These are phyloP conservation scores for Mesaphorura yosii DNA, from an alignment of 1,140 invertebrate genomes.

Conservation along the genomic window DNA sequence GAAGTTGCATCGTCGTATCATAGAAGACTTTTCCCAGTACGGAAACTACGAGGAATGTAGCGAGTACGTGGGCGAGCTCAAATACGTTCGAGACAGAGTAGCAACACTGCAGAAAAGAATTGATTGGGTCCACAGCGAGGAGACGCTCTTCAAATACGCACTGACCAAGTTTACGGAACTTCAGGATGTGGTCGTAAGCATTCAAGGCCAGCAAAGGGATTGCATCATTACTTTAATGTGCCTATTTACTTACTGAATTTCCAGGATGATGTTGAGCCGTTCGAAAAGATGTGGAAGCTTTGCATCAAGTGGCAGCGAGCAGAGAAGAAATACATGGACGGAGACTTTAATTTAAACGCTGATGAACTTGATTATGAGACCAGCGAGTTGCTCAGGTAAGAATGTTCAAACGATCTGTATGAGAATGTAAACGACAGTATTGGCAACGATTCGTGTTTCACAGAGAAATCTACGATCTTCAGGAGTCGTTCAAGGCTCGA, in stretches of 20 bases:
- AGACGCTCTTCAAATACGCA: constrained; percentile 69
- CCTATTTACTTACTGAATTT: background rate
- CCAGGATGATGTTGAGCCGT: constrained; percentile 40
- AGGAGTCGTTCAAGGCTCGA: constrained; percentile 66
- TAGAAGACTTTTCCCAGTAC: constrained; percentile 33
- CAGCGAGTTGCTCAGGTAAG: constrained; percentile 51
- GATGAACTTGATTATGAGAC: constrained; percentile 56
- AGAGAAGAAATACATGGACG: constrained; percentile 77
- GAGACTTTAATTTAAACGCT: constrained; percentile 70
- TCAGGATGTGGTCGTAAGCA: constrained; percentile 12
- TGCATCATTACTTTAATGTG: background rate
- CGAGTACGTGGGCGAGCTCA: constrained; percentile 45
- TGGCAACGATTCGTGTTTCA: constrained; percentile 28
- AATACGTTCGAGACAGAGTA: constrained; percentile 60
- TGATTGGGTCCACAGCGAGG: constrained; percentile 78
- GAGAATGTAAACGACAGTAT: background rate
- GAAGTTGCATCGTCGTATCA: constrained; percentile 53
- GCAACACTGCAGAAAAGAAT: constrained; percentile 58
- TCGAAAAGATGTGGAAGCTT: constrained; percentile 41
- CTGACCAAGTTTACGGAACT: constrained; percentile 42
- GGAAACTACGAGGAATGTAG: constrained; percentile 41
- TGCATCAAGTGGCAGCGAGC: constrained; percentile 64
- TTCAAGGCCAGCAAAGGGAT: background rate
- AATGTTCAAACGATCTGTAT: constrained; percentile 13
- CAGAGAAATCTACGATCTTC: constrained; percentile 58